Base-by-base conservation (phyloP, 1,140 invertebrate genomes). In the Alviniconcha marisindica region DNA sequence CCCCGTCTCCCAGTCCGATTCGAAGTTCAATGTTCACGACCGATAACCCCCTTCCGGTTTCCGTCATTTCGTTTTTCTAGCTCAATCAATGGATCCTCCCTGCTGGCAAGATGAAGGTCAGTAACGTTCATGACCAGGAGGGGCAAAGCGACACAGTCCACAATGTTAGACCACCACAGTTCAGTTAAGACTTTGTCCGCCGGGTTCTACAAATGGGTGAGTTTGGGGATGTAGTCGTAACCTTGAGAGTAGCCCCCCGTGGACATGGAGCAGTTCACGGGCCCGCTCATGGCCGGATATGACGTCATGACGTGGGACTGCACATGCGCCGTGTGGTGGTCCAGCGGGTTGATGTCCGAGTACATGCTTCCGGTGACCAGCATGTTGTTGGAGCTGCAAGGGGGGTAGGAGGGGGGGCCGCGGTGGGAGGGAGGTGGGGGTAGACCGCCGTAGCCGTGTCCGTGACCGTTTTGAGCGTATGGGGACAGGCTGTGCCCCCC, bases 181-280 rank as follows among this genome's bases (percentile, higher is more conserved):
- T n/a, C n/a, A n/a, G n/a, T n/a, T n/a, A n/a, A n/a, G n/a, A n/a
- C n/a, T n/a, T n/a, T n/a, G n/a, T n/a, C n/a, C 44, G 18, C 7
- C 44, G 7, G 18, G 44, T 48, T 18, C 44, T 87, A 87, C 69
- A 87, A 85, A 77, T 87, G 86, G 5, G 86, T 87, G 28, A 87
- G 77, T 80, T 87, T 87, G 28, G 86, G 86, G 73, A 87, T 87
- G 60, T 87, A 87, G 71, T 87, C 86, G 42, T 87, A 87, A 10
- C 82, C 82, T n/a, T 85, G 86, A 44, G 63, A 79, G 81, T 86
- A 86, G 14, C 85, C 86, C 38, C 73, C 66, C 28, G 87, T 82
- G 1, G 87, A 83, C 28, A 84, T 79, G 40, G 87, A 84, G 74
- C 84, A 86, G 60, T 84, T 87, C 71, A 86, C 83, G 0, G 82